Evolutionary conservation across 37 sponge, comb jelly and placozoan genomes (phyloP).

Genomic region (Bolinopsis microptera): DNA sequence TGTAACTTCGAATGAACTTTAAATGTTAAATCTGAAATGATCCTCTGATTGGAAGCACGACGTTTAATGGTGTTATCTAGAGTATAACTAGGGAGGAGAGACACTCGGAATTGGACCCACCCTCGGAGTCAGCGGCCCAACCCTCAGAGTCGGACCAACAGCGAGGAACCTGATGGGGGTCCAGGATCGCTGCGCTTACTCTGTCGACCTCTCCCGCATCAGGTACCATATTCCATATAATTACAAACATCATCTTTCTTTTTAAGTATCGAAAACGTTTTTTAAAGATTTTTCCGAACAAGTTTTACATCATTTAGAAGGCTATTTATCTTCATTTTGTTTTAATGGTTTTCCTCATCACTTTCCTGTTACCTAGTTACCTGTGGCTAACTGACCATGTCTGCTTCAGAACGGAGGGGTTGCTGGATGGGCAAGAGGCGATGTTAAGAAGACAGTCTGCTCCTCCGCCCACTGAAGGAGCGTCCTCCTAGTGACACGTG

Average conservation of each 20-base stretch:
- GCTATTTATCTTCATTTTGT: too few relatives aligned
- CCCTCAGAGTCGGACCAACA: background rate
- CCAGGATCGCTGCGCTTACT: conserved; percentile 44
- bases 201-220: conserved; percentile 43
- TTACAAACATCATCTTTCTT: too few relatives aligned
- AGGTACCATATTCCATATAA: too few relatives aligned
- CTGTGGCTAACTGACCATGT: too few relatives aligned
- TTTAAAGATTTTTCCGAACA: background rate
- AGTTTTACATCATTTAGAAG: background rate
- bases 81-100: background rate
- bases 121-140: too few relatives aligned
- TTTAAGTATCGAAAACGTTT: too few relatives aligned
- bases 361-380: too few relatives aligned
- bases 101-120: background rate
- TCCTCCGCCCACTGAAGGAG: conserved; percentile 29
- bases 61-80: background rate
- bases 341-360: too few relatives aligned
- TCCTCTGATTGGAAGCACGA: background rate
- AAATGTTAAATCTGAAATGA: too few relatives aligned
- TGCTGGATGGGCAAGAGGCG: background rate
- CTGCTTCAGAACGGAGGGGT: background rate
- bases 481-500: background rate
- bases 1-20: too few relatives aligned
- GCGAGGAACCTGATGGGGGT: background rate
- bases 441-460: conserved; percentile 44